Evolutionary conservation across 2,113 vertebrate genomes (phyloP), one percentile per base, ranked within the genome.

Genomic region (Siniperca chuatsi): DNA sequence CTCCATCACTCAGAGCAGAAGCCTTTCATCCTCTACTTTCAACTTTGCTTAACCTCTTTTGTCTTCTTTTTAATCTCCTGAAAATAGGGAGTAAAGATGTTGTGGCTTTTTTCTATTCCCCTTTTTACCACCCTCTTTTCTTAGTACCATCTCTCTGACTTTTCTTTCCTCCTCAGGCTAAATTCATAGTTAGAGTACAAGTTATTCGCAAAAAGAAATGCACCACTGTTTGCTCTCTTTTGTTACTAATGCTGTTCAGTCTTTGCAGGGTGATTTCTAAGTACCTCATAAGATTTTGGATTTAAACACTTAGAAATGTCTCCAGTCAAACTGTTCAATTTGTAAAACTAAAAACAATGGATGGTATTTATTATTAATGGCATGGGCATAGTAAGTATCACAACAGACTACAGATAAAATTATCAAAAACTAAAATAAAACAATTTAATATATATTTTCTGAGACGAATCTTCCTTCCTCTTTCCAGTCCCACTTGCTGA

Each of bases 11-110:
- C 70, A 54, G 15, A 57, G 57, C 40, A 58, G 29, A 48, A 23
- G 33, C 54, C 65, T 88, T 72, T 85, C 20, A 58, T 86, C 50
- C 50, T 79, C 20, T 79, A n/a, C 20, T 67, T 71, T 46, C 20
- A 33, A 25, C 52, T 61, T 71, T 68, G 18, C 67, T 57, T 77
- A 50, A 78, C 77, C 48, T 64, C 48, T 55, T 54, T 62, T 40
- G n/a, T 54, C 67, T 65, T 62, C 10, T 33, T n/a, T 66, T 42
- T 29, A 78, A 78, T 83, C 29, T 20, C 29, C 7, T 37, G n/a
- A 18, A 48, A 58, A 87, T 44, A 73, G 48, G 21, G n/a, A 55
- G 10, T 35, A 42, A 73, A 78, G 54, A 66, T 71, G 52, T 20
- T 15, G 23, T 20, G 40, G 50, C 15, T 67, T 73, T 66, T 20